Percentiles rank a stretch among this genome's conserved stretches.
phyloP scores from a whole-genome alignment of 92 coral and sea anemone genomes.

The Pocillopora meandrina region DNA sequence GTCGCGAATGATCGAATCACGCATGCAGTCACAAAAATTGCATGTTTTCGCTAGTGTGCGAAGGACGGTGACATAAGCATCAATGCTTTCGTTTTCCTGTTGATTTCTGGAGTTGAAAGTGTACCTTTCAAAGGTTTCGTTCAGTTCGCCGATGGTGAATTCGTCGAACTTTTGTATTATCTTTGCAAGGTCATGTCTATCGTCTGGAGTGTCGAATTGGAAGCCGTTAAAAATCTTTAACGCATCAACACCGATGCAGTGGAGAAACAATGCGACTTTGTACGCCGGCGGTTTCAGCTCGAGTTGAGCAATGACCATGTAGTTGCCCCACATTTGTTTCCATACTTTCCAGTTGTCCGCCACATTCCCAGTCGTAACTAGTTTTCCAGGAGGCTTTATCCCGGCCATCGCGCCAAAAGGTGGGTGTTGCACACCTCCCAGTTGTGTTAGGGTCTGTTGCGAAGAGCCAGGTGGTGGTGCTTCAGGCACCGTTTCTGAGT shows the following conservation, averaged over 20 bases:
- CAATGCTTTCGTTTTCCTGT: constrained; percentile 27
- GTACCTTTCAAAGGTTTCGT: constrained; percentile 48
- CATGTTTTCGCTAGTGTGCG: constrained; percentile 48
- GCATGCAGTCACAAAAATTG: constrained; percentile 40
- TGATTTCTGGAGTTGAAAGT: constrained; percentile 43
- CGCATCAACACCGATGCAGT: constrained; percentile 61
- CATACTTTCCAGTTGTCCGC: constrained; percentile 27
- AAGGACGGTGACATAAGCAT: constrained; percentile 40
- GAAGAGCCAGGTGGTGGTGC: not conserved
- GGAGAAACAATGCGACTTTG: constrained; percentile 57
- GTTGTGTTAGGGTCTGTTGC: not conserved
- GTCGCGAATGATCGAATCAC: constrained; percentile 24
- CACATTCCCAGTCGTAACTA: not conserved
- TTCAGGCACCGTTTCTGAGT: constrained; percentile 3
- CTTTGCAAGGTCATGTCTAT: too few species aligned
- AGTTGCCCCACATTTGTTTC: constrained; percentile 33
- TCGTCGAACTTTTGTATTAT: too few species aligned
- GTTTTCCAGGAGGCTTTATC: constrained; percentile 11
- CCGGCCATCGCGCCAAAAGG: constrained; percentile 18
- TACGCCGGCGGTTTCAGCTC: constrained; percentile 12
- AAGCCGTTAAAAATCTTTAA: too few species aligned
- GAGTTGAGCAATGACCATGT: constrained; percentile 26
- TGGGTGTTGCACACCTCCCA: constrained; percentile 11
- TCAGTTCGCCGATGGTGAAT: too few species aligned
- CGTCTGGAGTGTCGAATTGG: too few species aligned